Conservation (phyloP, 2,888 invertebrate species). For the Desoria tigrina region DNA sequence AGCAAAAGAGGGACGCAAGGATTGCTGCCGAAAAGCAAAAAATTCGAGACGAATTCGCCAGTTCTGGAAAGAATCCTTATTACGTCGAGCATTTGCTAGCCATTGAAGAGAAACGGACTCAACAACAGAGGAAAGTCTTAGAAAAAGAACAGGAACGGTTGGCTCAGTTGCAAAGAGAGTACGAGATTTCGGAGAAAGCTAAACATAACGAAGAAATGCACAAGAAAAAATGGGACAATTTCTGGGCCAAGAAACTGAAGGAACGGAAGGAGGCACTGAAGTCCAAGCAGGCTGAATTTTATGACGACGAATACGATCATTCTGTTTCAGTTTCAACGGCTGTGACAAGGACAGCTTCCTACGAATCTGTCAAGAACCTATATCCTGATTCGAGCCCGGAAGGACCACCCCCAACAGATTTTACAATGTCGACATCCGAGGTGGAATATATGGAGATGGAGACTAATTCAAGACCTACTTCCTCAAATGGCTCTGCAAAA, state of each 20-base stretch:
- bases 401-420: no score
- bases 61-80: slow-evolving; percentile 43
- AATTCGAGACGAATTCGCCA: slow-evolving; percentile 24
- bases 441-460: neutral
- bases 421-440: no score
- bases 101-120: slow-evolving; percentile 24
- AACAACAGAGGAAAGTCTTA: slow-evolving; percentile 35
- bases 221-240: slow-evolving; percentile 36
- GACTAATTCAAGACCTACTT: no score
- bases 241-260: slow-evolving; percentile 31
- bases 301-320: neutral
- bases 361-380: neutral
- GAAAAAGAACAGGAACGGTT: slow-evolving; percentile 29
- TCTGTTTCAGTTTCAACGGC: neutral
- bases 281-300: slow-evolving; percentile 26
- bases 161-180: slow-evolving; percentile 30
- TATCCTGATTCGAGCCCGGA: no score
- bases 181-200: slow-evolving; percentile 24
- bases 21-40: slow-evolving; percentile 22
- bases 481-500: no score
- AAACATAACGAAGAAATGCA: slow-evolving; percentile 27
- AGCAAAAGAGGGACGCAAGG: slow-evolving; percentile 23
- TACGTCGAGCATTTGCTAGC: slow-evolving; percentile 36
- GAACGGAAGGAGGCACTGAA: slow-evolving; percentile 25
- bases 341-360: neutral